Conservation (phyloP, 1,140 invertebrate genomes). For the Tetramorium alpestre region DNA sequence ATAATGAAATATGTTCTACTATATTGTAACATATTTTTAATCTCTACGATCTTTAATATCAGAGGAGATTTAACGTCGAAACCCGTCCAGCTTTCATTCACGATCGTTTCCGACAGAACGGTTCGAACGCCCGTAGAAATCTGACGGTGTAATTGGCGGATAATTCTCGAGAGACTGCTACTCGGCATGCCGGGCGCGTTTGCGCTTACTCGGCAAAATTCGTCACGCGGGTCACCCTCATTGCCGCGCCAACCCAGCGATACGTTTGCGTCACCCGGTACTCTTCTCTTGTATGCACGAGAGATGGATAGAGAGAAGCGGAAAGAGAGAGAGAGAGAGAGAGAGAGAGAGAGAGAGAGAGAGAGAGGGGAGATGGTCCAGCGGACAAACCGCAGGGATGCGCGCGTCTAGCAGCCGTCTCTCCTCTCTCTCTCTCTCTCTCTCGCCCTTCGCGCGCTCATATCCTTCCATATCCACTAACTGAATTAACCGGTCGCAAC, state of each 20-base stretch:
- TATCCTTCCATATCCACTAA: slow-evolving; percentile 67
- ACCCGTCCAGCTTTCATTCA: not conserved
- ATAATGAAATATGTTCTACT: not conserved
- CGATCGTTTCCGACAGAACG: not conserved
- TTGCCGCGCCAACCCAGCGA: slow-evolving; percentile 6
- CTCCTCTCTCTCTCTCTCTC: not conserved
- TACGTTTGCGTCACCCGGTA: slow-evolving; percentile 50
- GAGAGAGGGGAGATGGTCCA: not conserved
- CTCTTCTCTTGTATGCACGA: not conserved
- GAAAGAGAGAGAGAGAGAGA: not conserved
- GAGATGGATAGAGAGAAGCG: not conserved
- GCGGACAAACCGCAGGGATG: slow-evolving; percentile 37
- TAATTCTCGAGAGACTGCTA: slow-evolving; percentile 54
- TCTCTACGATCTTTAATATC: not conserved
- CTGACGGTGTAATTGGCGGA: slow-evolving; percentile 42
- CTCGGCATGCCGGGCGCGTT: slow-evolving; percentile 45
- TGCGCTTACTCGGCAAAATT: slow-evolving; percentile 61
- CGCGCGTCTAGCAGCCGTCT: slow-evolving; percentile 15
- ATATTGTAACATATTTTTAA: not conserved
- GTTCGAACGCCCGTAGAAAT: not conserved
- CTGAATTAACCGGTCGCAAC: slow-evolving; percentile 73
- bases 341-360: not conserved
- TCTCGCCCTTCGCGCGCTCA: slow-evolving; percentile 13
- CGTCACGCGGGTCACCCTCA: slow-evolving; percentile 7
- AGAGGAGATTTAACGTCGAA: not conserved